Base-by-base conservation (phyloP, 2,888 invertebrate genomes). In the Dasysyrphus tricinctus region DNA sequence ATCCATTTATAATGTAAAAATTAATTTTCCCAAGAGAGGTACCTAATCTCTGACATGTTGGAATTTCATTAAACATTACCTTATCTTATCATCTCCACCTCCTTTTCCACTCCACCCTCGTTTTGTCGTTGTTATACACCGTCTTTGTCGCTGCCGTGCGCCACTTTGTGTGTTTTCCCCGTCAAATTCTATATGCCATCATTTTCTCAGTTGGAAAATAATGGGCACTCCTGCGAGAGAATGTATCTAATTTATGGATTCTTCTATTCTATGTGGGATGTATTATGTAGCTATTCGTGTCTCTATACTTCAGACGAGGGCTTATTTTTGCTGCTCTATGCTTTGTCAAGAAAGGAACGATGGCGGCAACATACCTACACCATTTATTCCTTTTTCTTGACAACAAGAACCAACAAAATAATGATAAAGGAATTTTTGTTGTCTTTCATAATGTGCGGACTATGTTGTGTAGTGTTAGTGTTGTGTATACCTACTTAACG, bases 181-280 rank as follows among this genome's bases (percentile, higher is more conserved):
- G 42, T n/a, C 42, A 29, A 61, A 4, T 24, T 7, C 39, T 42
- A 3, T 9, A 29, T n/a, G 11, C 32, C 65, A 47, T 49, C 16
- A 49, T 67, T 67, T 34, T 67, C 49, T 34, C 19, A 57, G 47
- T 24, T 32, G 39, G 49, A 56, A 54, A 76, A 76, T 76, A 72
- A 80, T 80, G 80, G 67, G 51, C 74, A 42, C 72, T 69, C 80
- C 54, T 39, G 72, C 54, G 75, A 79, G 76, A 84, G 67, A 76
- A 84, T 69, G 67, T 73, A 61, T 80, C 76, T 80, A 77, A 85
- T 85, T 85, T 85, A 85, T 85, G 80, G 80, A 80, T 85, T 80
- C 77, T 73, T 24, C 77, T 73, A 16, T 73, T 67, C 67, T 73
- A 42, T 39, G 56, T 9, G n/a, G n/a, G 9, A 51, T 77, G 74